Percentiles rank a stretch among this genome's conserved stretches.
Conservation (phyloP, 2,113 vertebrate species). For the Echinops telfairi region DNA sequence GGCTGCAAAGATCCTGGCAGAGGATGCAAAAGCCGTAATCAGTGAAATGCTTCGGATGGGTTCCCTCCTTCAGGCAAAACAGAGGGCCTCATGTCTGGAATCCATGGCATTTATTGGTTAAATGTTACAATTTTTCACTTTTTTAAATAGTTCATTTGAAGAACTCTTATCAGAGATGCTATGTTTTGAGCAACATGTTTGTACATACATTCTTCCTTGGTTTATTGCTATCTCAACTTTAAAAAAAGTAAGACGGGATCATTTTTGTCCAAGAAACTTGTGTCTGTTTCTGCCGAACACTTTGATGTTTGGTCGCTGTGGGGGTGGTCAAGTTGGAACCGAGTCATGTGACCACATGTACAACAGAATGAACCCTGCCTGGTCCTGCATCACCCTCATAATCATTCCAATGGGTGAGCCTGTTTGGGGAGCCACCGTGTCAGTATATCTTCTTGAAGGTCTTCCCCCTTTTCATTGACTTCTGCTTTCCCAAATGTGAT, state of each 20-base stretch:
- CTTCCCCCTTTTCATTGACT: too few relatives aligned
- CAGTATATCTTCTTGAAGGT: too few relatives aligned
- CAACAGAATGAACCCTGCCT: too few relatives aligned
- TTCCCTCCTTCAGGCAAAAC: constrained; percentile 37
- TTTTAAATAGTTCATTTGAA: constrained; percentile 63
- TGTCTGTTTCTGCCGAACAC: constrained; percentile 8
- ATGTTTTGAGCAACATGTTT: constrained; percentile 16
- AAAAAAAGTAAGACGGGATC: too few relatives aligned
- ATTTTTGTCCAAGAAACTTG: constrained; percentile 22
- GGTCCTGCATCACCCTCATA: too few relatives aligned
- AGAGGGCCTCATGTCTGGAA: constrained; percentile 50
- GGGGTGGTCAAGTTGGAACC: too few relatives aligned
- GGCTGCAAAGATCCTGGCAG: neutral
- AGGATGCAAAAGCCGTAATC: neutral
- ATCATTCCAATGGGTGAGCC: too few relatives aligned
- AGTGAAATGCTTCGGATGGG: constrained; percentile 1
- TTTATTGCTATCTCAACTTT: neutral
- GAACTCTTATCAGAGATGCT: constrained; percentile 55
- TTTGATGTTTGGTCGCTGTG: neutral
- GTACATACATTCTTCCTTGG: neutral
- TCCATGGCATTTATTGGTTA: constrained; percentile 30
- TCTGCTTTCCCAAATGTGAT: too few relatives aligned
- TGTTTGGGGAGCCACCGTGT: too few relatives aligned
- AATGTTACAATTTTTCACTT: constrained; percentile 22
- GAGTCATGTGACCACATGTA: too few relatives aligned